Base-by-base conservation (phyloP, 2,888 invertebrate genomes). In the Rhagophthalmus giganteus region DNA sequence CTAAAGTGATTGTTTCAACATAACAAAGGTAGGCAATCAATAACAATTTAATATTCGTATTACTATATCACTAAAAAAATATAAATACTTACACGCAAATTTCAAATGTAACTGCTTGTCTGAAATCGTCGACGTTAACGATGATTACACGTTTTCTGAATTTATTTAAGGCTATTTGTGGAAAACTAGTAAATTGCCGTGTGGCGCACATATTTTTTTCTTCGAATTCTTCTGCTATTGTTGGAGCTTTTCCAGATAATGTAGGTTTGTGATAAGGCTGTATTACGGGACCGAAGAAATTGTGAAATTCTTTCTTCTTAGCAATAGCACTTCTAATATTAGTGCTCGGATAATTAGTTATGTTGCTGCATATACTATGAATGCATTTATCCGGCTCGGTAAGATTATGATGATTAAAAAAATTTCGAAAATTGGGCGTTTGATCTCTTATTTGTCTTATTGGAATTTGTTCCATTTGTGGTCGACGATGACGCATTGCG, bases 171-270 rank as follows among this genome's bases (percentile, higher is more conserved):
- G 47, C 53, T 1, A 20, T 42, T 47, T 53, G 34, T 3, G 47
- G 47, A 33, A 13, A 53, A 10, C 42, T 30, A 8, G 37, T 53
- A 14, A 28, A 47, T 10, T 42, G 47, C 4, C 16, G 8, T 9
- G 47, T 42, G 5, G 32, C 42, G 10, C 53, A 53, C 47, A 53
- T 42, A 42, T 53, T 53, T 31, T 9, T 35, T 11, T 47, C 53
- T 38, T 53, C 41, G 10, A 4, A 10, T n/a, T 35, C 30, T 10
- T 24, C 11, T 2, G 2, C n/a, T 6, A 25, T 2, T n/a, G 24
- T 2, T 2, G 38, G 38, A 6, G 46, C 39, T 24, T 53, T 53
- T 7, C 14, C 37, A 2, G 15, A 7, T 9, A 53, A n/a, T 8
- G 20, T 33, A 12, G 52, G 46, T 37, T 13, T 9, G 7, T 32